These are phyloP conservation scores for Pogonophryne albipinna DNA, from an alignment of 2,797 vertebrate genomes.

Conservation along the genomic window DNA sequence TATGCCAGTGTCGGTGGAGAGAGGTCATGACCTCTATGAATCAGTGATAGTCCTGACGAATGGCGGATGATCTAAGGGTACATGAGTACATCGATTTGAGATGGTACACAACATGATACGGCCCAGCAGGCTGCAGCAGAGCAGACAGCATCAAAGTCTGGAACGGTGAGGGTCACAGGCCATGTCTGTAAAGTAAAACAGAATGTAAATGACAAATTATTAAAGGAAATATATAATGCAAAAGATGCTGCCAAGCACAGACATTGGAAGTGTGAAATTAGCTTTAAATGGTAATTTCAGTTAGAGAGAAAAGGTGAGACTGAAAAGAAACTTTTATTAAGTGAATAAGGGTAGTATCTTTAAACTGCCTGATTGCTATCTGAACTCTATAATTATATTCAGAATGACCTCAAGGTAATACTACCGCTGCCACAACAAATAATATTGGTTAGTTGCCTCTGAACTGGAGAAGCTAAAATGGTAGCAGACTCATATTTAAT, in stretches of 20 bases:
- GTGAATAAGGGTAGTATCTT: conserved; percentile 14
- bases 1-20: conserved; percentile 27
- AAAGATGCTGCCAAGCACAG: conserved; percentile 6
- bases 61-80: conserved; percentile 53
- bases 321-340: conserved; percentile 11
- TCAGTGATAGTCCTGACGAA: conserved; percentile 47
- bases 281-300: conserved; percentile 27
- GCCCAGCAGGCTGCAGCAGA: conserved; percentile 61
- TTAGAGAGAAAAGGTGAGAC: neutral
- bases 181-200: conserved; percentile 9
- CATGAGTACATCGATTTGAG: conserved; percentile 61
- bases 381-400: conserved; percentile 23
- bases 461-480: conserved; percentile 1
- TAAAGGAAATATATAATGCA: neutral
- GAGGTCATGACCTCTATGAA: conserved; percentile 70
- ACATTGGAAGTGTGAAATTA: conserved; percentile 39
- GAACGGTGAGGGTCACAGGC: conserved; percentile 46
- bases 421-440: neutral
- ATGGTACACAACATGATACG: conserved; percentile 48
- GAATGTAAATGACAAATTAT: conserved; percentile 4
- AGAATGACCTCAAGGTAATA: conserved; percentile 4
- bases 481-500: neutral
- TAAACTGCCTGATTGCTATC: conserved; percentile 19
- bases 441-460: conserved; percentile 23
- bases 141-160: conserved; percentile 61